Conservation (phyloP, 92 coral and sea anemone species). For the Porites divaricata region DNA sequence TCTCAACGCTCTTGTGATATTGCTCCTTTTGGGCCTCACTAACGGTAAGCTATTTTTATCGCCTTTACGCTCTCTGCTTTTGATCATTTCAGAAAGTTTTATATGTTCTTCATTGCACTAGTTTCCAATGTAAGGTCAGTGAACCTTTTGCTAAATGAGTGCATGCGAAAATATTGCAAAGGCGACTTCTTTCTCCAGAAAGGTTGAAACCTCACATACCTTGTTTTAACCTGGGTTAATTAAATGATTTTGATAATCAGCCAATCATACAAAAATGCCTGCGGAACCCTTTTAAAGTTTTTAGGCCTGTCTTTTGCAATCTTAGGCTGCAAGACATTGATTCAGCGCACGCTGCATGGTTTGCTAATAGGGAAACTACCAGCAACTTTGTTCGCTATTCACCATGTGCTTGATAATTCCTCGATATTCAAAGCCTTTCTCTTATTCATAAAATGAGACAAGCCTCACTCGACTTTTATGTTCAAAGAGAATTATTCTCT, state of each 20-base stretch:
- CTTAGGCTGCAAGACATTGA: neutral
- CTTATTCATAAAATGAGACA: neutral
- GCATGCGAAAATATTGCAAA: neutral
- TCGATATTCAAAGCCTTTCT: constrained; percentile 13
- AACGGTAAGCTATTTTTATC: constrained; percentile 26
- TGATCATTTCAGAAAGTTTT: neutral
- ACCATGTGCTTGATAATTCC: neutral
- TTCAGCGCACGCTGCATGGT: neutral
- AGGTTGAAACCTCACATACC: neutral
- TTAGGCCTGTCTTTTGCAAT: neutral
- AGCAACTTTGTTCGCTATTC: neutral
- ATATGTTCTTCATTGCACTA: neutral
- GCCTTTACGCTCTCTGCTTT: neutral
- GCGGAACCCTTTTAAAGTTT: neutral
- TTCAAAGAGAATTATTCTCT: neutral
- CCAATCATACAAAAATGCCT: neutral
- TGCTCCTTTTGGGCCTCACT: constrained; percentile 14
- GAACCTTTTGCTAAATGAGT: neutral
- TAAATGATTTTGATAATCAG: neutral
- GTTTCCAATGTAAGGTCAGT: neutral
- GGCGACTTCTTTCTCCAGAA: neutral
- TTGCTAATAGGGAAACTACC: neutral
- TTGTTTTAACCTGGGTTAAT: neutral
- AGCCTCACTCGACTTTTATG: neutral
- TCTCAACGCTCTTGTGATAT: neutral